phyloP scores from a whole-genome alignment of 2,113 vertebrate genomes.

The Thalassarche chlororhynchos region DNA sequence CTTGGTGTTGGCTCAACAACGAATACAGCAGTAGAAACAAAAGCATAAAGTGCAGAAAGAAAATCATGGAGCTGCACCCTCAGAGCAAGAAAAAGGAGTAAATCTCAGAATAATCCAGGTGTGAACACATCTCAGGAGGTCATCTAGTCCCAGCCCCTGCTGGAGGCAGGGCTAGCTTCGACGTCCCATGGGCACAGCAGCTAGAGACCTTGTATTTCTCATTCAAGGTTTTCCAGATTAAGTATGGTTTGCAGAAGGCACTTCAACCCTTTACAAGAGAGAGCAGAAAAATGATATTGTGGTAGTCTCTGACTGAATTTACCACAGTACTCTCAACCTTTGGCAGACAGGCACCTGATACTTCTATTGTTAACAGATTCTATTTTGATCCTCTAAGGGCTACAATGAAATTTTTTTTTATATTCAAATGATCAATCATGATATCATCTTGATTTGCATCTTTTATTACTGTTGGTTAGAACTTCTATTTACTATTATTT shows the following conservation, averaged over 20 bases:
- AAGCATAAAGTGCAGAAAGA: not conserved
- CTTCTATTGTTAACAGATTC: not conserved
- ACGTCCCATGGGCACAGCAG: not conserved
- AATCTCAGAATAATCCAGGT: not conserved
- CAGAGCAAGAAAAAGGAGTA: not conserved
- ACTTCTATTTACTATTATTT: not conserved
- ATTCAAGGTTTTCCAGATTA: not conserved
- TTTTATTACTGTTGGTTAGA: not conserved
- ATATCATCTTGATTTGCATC: not conserved
- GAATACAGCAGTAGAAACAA: not conserved
- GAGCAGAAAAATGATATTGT: not conserved
- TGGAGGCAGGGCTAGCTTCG: not conserved
- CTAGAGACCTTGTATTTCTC: not conserved
- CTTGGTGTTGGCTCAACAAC: not conserved
- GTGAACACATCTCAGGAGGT: not conserved
- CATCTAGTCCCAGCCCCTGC: not conserved
- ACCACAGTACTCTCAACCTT: not conserved
- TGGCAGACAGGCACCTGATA: not conserved
- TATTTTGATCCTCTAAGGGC: not conserved
- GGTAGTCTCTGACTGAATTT: not conserved
- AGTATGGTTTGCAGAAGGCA: not conserved
- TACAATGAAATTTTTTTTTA: not conserved
- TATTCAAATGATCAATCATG: not conserved
- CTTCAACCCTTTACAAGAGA: not conserved
- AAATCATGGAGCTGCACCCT: not conserved